Percentiles rank a stretch among this genome's conserved stretches.
phyloP scores from a whole-genome alignment of 2,113 vertebrate genomes.

The Scartelaos histophorus region DNA sequence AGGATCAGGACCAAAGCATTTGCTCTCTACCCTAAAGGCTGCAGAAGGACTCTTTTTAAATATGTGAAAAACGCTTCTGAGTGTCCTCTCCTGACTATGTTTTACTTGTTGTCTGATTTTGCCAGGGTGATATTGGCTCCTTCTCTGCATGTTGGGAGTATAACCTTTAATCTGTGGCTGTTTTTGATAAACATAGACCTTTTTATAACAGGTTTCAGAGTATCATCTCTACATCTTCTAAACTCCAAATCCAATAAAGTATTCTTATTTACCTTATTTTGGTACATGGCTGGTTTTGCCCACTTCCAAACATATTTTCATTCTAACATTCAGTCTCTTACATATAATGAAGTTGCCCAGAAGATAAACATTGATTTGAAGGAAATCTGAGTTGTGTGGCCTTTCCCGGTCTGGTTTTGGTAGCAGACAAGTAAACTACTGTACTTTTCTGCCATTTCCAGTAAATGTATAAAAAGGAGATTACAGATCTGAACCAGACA shows the following conservation, averaged over 20 bases:
- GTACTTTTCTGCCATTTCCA: slow-evolving; percentile 69
- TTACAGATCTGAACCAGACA: slow-evolving; percentile 67
- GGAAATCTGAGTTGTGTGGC: slow-evolving; percentile 68
- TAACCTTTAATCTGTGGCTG: slow-evolving; percentile 57
- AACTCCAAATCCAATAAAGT: slow-evolving; percentile 32
- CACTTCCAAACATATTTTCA: slow-evolving; percentile 65
- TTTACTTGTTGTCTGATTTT: slow-evolving; percentile 11
- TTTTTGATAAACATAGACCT: slow-evolving; percentile 48
- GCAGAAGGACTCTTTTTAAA: neutral
- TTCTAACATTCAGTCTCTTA: slow-evolving; percentile 62
- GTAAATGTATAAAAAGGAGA: slow-evolving; percentile 74
- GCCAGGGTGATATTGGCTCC: slow-evolving; percentile 47
- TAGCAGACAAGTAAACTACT: slow-evolving; percentile 64
- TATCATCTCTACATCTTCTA: slow-evolving; percentile 42
- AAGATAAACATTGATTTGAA: slow-evolving; percentile 74
- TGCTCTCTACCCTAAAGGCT: neutral
- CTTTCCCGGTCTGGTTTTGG: slow-evolving; percentile 59
- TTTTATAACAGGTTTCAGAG: slow-evolving; percentile 33
- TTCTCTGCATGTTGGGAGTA: slow-evolving; percentile 33
- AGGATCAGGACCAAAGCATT: neutral
- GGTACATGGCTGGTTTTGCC: slow-evolving; percentile 25
- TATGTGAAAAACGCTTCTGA: neutral
- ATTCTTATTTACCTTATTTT: slow-evolving; percentile 51
- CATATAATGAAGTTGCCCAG: slow-evolving; percentile 72
- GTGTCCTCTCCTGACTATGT: slow-evolving; percentile 17